A percentile compares a stretch with the other conserved stretches of the same genome.
phyloP scores from a whole-genome alignment of 2,797 vertebrate species.

The Delichon dasypus region DNA sequence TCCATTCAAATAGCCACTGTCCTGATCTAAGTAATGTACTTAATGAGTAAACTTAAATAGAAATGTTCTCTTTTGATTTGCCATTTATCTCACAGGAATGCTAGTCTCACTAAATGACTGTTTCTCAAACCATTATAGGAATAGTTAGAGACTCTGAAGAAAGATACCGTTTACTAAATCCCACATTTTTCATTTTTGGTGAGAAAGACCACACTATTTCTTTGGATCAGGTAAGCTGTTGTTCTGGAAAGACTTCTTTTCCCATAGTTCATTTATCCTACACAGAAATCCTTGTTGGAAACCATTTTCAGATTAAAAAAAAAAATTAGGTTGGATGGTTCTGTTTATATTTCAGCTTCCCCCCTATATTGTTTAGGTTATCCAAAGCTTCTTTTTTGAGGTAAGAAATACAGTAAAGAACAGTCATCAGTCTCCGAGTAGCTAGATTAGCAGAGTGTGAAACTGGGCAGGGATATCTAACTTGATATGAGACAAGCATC shows the following conservation, averaged over 20 bases:
- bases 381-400: neutral
- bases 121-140: slow-evolving; percentile 72
- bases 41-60: neutral
- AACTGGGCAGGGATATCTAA: neutral
- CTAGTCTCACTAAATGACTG: neutral
- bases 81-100: neutral
- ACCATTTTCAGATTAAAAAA: neutral
- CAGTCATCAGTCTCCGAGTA: neutral
- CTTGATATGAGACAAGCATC: neutral
- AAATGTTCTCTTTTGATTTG: neutral
- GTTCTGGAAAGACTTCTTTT: neutral
- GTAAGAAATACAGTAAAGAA: neutral
- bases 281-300: neutral
- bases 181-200: slow-evolving; percentile 91
- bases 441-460: neutral
- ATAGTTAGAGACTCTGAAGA: slow-evolving; percentile 85
- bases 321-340: neutral
- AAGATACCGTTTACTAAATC: slow-evolving; percentile 81
- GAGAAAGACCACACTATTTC: slow-evolving; percentile 87
- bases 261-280: neutral
- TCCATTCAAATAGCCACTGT: neutral
- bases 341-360: neutral
- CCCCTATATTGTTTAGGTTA: neutral
- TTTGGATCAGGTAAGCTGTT: slow-evolving; percentile 81
- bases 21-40: neutral